Base-by-base conservation (phyloP, 2,888 invertebrate genomes). In the Carpatolechia fugitivella region DNA sequence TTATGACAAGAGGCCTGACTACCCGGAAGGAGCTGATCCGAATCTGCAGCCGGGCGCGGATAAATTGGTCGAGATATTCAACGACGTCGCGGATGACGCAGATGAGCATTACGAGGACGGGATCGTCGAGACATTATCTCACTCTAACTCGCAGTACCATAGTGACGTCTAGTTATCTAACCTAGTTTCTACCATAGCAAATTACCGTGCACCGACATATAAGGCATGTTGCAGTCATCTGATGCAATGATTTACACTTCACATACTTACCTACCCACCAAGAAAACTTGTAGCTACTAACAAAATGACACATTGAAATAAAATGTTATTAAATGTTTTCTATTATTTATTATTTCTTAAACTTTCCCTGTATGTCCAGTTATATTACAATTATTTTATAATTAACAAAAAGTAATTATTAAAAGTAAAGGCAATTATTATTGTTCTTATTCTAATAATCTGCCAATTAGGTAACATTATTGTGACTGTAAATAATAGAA, bases 1-100 rank as follows among this genome's bases (percentile, higher is more conserved):
- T 1, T 85, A 81, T 38, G 69, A 76, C 11, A 78, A 76, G 36
- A 72, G 89, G 40, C 89, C 89, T 0, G 89, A 90, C 59, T 90
- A 87, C 40, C 89, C 89, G 0, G 89, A 89, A 61, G 78, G 81
- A 41, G 54, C 54, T 3, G 14, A 38, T 54, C 80, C 80, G 0
- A 76, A 72, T 1, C 60, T 76, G n/a, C 76, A 77, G 33, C 65
- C 74, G 0, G 81, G 72, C 16, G 78, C 76, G 1, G 83, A 80
- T 16, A 78, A 79, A 60, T 58, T 87, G 31, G 76, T 86, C 44
- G 80, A 85, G 35, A 77, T 85, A 38, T 69, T 87, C 3, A 73
- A 74, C 18, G 80, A 84, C 0, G 70, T 54, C 41, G 53, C 63
- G 3, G 57, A 58, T 4, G 64, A 75, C 51, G 65, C 64, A 18